Evolutionary conservation across 2,888 invertebrate genomes (phyloP), one percentile per base, ranked within the genome.

Genomic region (Nematopogon swammerdamellus): DNA sequence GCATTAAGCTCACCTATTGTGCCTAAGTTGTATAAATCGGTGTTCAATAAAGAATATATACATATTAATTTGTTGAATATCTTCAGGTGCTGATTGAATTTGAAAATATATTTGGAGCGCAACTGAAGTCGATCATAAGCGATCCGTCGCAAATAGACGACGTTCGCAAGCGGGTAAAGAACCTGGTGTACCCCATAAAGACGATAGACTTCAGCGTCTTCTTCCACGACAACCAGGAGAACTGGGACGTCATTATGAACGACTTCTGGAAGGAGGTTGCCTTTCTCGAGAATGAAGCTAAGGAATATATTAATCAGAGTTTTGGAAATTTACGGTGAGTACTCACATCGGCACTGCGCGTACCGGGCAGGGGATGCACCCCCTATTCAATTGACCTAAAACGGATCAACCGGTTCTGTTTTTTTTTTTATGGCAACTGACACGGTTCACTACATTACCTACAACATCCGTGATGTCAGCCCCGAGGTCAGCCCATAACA

Each of bases 141-240:
- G 93, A 95, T 64, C 92, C 94, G 0, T 87, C 90, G 10, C 87
- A 91, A 60, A 91, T 96, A 46, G 94, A 95, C 61, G 87, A 88
- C 54, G 88, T 95, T 3, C 82, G 92, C 17, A 87, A 90, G 54
- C 85, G 91, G 52, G 90, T 95, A 1, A 88, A 88, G 58, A 85
- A 85, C 49, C 75, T 95, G 19, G 85, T 93, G 0, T 81, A 83
- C 47, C 91, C 92, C 1, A 86, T 92, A 19, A 80, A 88, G 36
- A 84, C 86, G 55, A 84, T 93, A 0, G 90, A 90, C 62, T 95
- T 93, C 65, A 92, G 95, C 62, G 85, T 94, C 11, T 96, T 91
- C 63, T 82, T 84, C 25, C 85, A 85, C 49, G 86, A 87, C 52
- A 88, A 91, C 58, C 87, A 87, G 61, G 89, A 91, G 62, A 89